phyloP scores from a whole-genome alignment of 2,113 vertebrate species.

The Percopsis transmontana region DNA sequence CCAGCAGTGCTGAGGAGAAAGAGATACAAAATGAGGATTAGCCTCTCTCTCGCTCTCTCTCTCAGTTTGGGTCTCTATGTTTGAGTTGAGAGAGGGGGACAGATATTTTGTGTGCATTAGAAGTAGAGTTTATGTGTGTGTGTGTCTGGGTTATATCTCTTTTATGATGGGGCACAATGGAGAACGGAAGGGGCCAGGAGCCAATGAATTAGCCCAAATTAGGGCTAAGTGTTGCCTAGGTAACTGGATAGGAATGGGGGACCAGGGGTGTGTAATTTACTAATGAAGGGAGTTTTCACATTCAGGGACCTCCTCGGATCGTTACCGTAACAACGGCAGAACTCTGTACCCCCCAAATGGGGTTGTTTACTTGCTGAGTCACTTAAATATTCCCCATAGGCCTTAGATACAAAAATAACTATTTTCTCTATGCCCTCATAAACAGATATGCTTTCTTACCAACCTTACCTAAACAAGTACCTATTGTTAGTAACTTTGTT shows the following conservation, averaged over 20 bases:
- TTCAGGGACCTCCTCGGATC: constrained; percentile 48
- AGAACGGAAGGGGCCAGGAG: constrained; percentile 62
- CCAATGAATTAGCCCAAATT: constrained; percentile 68
- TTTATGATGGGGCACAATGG: constrained; percentile 65
- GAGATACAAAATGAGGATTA: constrained; percentile 56
- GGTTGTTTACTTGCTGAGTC: constrained; percentile 51
- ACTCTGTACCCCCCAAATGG: constrained; percentile 22
- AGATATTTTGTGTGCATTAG: constrained; percentile 11
- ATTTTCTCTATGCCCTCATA: constrained; percentile 12
- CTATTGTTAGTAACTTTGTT: constrained; percentile 8
- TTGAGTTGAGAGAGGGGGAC: not conserved
- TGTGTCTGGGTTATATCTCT: constrained; percentile 60
- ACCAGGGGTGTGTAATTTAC: constrained; percentile 66
- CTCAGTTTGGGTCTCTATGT: not conserved
- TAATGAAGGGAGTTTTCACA: constrained; percentile 58
- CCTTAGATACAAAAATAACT: constrained; percentile 4
- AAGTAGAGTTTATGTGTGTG: not conserved
- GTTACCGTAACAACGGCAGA: constrained; percentile 52
- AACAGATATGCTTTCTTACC: constrained; percentile 13
- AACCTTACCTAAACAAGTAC: not conserved
- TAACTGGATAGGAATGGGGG: constrained; percentile 64
- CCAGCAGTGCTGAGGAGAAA: constrained; percentile 29
- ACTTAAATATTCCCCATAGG: constrained; percentile 23
- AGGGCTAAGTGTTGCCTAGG: constrained; percentile 59
- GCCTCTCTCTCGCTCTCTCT: constrained; percentile 23